These are phyloP conservation scores for Myotis vivesi DNA, from an alignment of 2,797 vertebrate genomes.

Conservation along the genomic window DNA sequence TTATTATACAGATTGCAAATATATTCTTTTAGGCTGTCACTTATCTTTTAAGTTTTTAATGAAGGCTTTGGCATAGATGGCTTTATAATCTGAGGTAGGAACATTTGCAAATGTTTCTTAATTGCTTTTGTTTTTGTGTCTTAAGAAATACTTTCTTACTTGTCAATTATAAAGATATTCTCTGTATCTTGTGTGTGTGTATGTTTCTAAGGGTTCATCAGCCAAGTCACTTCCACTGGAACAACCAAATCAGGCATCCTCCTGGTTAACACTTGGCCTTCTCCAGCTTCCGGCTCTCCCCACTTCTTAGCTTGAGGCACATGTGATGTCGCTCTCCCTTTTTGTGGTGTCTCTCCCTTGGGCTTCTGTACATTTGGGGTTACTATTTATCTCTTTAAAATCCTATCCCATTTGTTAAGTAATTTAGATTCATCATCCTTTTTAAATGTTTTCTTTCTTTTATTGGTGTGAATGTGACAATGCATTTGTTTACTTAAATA, in stretches of 20 bases:
- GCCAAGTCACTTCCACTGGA: background rate
- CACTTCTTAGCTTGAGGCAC: background rate
- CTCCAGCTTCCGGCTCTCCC: background rate
- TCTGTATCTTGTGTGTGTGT: background rate
- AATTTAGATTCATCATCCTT: background rate
- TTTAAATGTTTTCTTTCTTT: background rate
- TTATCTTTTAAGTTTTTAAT: background rate
- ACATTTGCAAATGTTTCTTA: background rate
- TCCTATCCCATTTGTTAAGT: background rate
- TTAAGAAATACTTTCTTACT: background rate
- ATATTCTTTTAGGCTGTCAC: background rate
- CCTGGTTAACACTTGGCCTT: background rate
- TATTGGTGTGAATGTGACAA: background rate
- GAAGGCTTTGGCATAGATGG: background rate
- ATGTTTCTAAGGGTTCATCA: background rate
- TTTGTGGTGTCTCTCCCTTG: background rate
- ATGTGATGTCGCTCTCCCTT: background rate
- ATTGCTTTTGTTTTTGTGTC: background rate
- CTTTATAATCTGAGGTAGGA: background rate
- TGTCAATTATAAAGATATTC: background rate
- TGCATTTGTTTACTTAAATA: background rate
- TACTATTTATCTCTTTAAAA: constrained; percentile 15
- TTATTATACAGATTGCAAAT: background rate
- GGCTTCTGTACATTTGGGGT: background rate
- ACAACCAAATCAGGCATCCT: background rate